Percentiles rank a stretch among this genome's conserved stretches.
Evolutionary conservation across 1,140 invertebrate genomes (phyloP).

Genomic region (Pachypeltis micranthus): DNA sequence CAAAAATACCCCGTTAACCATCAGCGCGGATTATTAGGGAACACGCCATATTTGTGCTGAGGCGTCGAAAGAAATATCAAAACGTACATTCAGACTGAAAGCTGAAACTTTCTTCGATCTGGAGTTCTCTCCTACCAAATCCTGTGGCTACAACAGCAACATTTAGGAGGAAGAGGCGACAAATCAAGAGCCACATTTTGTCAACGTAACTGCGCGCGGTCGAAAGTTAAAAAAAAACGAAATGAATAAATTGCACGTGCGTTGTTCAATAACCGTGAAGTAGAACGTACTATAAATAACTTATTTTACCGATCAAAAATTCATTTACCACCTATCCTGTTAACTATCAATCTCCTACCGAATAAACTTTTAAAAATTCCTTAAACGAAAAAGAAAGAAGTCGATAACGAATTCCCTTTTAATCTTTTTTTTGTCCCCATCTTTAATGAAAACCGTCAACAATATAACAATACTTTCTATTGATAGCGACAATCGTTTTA

Average conservation of each 20-base stretch:
- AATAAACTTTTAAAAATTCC: slow-evolving; percentile 16
- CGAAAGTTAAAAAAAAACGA: no score
- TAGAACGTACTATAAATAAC: background rate
- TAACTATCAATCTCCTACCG: slow-evolving; percentile 21
- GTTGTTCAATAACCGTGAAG: background rate
- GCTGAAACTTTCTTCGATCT: no score
- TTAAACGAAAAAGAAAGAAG: background rate
- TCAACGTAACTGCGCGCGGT: no score
- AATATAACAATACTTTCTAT: slow-evolving; percentile 14
- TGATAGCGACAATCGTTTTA: slow-evolving; percentile 20
- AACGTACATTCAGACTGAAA: no score
- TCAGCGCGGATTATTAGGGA: no score
- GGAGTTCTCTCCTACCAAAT: no score
- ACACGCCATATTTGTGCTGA: no score
- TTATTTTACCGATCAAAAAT: slow-evolving; percentile 1
- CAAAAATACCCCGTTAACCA: no score
- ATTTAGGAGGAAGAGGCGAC: no score
- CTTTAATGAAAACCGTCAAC: slow-evolving; percentile 16
- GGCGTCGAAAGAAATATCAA: no score
- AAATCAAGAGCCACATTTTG: no score
- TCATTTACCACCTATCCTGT: slow-evolving; percentile 12
- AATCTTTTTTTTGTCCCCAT: background rate
- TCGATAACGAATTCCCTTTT: background rate
- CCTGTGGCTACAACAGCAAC: no score
- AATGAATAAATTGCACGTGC: slow-evolving; percentile 7